Evolutionary conservation across 2,888 invertebrate species (phyloP).

Genomic region (Microctonus hyperodae): DNA sequence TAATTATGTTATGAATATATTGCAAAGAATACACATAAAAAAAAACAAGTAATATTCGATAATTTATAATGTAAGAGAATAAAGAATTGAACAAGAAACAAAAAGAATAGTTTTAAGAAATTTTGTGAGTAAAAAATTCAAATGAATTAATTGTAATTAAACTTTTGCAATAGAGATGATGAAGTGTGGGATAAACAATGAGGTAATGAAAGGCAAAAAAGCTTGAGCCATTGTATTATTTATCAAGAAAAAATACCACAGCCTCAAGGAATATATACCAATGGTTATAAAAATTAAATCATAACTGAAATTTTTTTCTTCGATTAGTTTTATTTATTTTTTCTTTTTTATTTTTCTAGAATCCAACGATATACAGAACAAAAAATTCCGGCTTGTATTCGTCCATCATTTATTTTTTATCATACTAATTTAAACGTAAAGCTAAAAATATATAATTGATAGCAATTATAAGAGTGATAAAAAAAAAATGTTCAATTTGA

Average conservation of each 20-base stretch:
- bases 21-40: slow-evolving; percentile 40
- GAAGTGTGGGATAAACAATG: slow-evolving; percentile 35
- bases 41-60: slow-evolving; percentile 52
- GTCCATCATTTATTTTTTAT: too few relatives aligned
- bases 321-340: too few relatives aligned
- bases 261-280: neutral
- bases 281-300: neutral
- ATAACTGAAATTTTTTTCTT: neutral
- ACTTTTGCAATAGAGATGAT: slow-evolving; percentile 53
- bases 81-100: slow-evolving; percentile 50
- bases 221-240: neutral
- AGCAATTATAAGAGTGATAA: neutral
- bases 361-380: neutral
- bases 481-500: too few relatives aligned
- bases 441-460: neutral
- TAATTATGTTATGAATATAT: slow-evolving; percentile 58
- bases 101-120: slow-evolving; percentile 6
- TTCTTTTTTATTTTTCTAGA: neutral
- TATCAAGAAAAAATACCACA: neutral
- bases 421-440: too few relatives aligned
- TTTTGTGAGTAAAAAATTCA: neutral
- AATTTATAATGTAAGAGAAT: slow-evolving; percentile 60
- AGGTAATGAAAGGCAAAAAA: slow-evolving; percentile 23
- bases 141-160: slow-evolving; percentile 43
- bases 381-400: too few relatives aligned